Evolutionary conservation across 2,888 invertebrate species (phyloP).

Genomic region (Zaprionus obscuricornis): DNA sequence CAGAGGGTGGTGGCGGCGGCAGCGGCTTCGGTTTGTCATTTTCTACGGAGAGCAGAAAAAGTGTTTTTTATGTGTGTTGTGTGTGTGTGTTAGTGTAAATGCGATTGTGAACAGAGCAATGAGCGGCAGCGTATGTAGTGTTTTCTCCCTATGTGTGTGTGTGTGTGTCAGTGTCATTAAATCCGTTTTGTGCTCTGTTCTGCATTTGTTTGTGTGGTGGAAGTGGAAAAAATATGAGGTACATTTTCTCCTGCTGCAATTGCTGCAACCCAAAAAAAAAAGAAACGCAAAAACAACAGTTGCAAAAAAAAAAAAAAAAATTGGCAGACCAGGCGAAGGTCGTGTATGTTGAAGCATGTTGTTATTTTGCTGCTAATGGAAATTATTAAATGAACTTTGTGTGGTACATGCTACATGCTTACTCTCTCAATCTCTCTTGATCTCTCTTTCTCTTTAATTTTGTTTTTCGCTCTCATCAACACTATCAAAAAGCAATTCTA

Average conservation of each 20-base stretch:
- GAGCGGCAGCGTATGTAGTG: constrained; percentile 10
- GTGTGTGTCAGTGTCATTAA: constrained; percentile 36
- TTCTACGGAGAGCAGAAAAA: constrained; percentile 25
- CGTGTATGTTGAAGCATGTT: constrained; percentile 15
- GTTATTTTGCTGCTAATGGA: constrained; percentile 8
- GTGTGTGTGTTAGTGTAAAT: constrained; percentile 21
- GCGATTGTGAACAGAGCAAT: constrained; percentile 41
- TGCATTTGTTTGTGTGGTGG: too few relatives aligned
- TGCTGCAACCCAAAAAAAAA: constrained; percentile 28
- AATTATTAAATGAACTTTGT: not conserved
- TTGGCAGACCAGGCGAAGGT: constrained; percentile 33
- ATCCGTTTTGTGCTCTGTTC: constrained; percentile 44
- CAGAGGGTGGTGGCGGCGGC: constrained; percentile 58
- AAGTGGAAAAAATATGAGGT: constrained; percentile 36
- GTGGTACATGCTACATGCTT: too few relatives aligned
- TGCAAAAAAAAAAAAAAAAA: too few relatives aligned
- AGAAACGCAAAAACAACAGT: too few relatives aligned
- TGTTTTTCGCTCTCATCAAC: too few relatives aligned
- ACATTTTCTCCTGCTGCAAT: constrained; percentile 44
- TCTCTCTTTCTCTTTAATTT: not conserved
- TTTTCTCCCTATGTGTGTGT: constrained; percentile 1
- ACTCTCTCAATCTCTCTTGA: not conserved
- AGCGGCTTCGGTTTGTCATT: constrained; percentile 47
- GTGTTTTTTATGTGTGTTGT: constrained; percentile 3
- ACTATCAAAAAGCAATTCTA: too few relatives aligned